Evolutionary conservation across 1,140 invertebrate genomes (phyloP), one percentile per base, ranked within the genome.

Genomic region (Scaptomyza graminum): DNA sequence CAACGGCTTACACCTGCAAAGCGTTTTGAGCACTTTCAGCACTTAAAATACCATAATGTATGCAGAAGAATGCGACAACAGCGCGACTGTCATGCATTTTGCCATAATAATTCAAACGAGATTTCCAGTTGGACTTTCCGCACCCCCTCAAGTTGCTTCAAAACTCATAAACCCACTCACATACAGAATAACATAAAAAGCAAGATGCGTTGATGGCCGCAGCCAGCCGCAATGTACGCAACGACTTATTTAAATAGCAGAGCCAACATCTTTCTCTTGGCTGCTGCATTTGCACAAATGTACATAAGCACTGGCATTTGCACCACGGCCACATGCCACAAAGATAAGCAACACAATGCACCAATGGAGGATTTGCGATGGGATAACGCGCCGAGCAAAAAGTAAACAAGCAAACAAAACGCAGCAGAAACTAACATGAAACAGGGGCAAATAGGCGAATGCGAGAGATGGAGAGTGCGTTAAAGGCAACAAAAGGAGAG

Each of bases 221-320:
- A 49, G 56, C 37, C 74, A 44, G 72, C 83, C 83, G 73, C 82
- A 74, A 87, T 82, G 82, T 87, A 82, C 75, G 82, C 82, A 82
- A 87, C 82, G 76, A 82, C 82, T 88, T 88, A 88, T 88, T 88
- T 88, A 88, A 88, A 88, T 88, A 88, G 79, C 66, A 66, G 75
- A 71, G 61, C 60, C 44, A 85, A 74, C 81, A 49, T 83, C 80
- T 84, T 85, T 51, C 73, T 75, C 67, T 39, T 44, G 8, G 31
- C 62, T 68, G 66, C 43, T 64, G 80, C 76, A 74, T 76, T 69
- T 77, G 64, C 76, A 68, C 76, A 76, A 79, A 74, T 84, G 73
- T 84, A 74, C 79, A 76, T 84, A 84, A 85, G 81, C 76, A 80
- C 81, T 80, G 55, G 44, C 61, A 64, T 51, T 56, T n/a, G 22